Conservation (phyloP, 2,797 vertebrate species). For the Brachymystax lenok region DNA sequence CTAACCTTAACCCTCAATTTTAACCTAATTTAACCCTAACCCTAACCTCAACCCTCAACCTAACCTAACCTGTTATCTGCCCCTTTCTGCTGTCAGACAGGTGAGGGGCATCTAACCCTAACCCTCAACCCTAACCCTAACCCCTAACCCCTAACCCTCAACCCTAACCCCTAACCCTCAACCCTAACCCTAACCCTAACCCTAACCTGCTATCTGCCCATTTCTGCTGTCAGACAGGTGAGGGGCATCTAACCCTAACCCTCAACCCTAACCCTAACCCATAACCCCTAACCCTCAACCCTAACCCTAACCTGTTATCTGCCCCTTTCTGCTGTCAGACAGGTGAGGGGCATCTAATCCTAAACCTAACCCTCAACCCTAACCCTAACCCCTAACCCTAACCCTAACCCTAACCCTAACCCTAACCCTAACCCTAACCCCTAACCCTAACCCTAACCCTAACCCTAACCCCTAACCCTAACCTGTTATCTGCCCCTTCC, state of each 20-base stretch:
- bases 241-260: constrained; percentile 10
- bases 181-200: too few relatives aligned
- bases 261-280: background rate
- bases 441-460: too few relatives aligned
- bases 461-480: too few relatives aligned
- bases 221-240: constrained; percentile 96
- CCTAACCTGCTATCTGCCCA: constrained; percentile 87
- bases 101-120: constrained; percentile 61
- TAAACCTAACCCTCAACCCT: background rate
- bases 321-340: constrained; percentile 93
- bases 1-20: too few relatives aligned
- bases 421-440: too few relatives aligned
- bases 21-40: too few relatives aligned
- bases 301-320: constrained; percentile 81
- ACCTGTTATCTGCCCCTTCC: constrained; percentile 91
- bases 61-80: constrained; percentile 84
- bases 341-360: constrained; percentile 72
- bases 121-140: too few relatives aligned
- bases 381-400: too few relatives aligned
- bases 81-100: constrained; percentile 96
- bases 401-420: too few relatives aligned
- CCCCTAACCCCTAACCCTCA: too few relatives aligned
- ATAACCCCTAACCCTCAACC: background rate
- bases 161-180: background rate
- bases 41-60: too few relatives aligned